Evolutionary conservation across 2,888 invertebrate species (phyloP).

Genomic region (Mesoligia furuncula): DNA sequence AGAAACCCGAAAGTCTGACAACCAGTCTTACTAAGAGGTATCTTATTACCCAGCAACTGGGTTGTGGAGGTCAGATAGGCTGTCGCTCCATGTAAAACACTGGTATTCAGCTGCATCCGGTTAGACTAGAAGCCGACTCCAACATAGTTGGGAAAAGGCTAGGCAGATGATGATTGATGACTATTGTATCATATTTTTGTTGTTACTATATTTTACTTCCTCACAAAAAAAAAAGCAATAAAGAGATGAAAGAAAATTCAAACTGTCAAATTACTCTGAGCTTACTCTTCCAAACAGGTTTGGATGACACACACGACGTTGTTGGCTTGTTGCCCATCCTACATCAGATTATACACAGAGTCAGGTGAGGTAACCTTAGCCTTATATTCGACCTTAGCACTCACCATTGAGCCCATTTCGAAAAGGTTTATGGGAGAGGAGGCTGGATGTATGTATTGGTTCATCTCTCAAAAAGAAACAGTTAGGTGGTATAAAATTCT

Average conservation of each 20-base stretch:
- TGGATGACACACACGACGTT: neutral
- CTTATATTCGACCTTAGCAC: conserved; percentile 34
- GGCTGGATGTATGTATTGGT: conserved; percentile 7
- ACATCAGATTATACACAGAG: conserved; percentile 1
- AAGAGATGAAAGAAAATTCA: neutral
- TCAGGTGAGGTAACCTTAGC: conserved; percentile 13
- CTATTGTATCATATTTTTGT: neutral
- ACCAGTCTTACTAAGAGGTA: no score
- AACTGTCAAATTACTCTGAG: conserved; percentile 3
- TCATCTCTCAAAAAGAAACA: no score
- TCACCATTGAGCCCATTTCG: conserved; percentile 30
- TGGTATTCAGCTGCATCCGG: no score
- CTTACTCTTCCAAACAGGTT: conserved; percentile 10
- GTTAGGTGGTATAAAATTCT: neutral
- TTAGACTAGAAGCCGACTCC: no score
- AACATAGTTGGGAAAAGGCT: no score
- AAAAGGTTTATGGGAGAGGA: conserved; percentile 25
- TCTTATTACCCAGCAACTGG: no score
- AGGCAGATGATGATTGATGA: no score
- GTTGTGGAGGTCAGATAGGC: no score
- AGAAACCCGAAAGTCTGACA: no score
- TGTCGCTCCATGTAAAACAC: no score
- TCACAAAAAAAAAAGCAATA: neutral
- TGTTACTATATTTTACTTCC: neutral
- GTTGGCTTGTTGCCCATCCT: conserved; percentile 22